Base-by-base conservation (phyloP, 1,140 invertebrate species). In the Lethrus apterus region DNA sequence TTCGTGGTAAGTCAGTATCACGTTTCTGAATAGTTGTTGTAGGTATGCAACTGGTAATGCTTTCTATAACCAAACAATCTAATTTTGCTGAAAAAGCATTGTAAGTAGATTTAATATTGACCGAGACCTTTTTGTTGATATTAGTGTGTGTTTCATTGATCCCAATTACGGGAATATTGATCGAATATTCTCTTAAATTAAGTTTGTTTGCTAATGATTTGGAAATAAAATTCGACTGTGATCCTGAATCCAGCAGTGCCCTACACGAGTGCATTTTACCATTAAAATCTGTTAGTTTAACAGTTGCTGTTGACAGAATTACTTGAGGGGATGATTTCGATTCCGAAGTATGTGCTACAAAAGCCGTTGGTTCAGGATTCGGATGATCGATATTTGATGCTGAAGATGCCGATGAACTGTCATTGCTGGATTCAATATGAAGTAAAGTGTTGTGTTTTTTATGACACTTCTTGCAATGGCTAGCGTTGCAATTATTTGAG, bases 191-290 rank as follows among this genome's bases (percentile, higher is more conserved):
- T 24, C 10, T 24, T 9, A 53, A 21, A 1, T 47, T 13, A 18
- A 50, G 24, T 42, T 31, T 46, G 9, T 46, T 48, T 34, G 17
- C 19, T 24, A 49, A 38, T 10, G 17, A 10, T 13, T 46, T 43
- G n/a, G 35, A 46, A 3, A 55, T 46, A 24, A 46, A 34, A 34
- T 46, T 46, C 5, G 41, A 45, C 20, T 49, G 43, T 5, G 47
- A 46, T 4, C 47, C 43, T 15, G 18, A 15, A 35, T 49, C 47
- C 14, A 49, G 20, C 13, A 49, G 14, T 5, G 18, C 42, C 8
- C 47, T 4, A 34, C 41, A 46, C 10, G 17, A 4, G 20, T 49
- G 43, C 8, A 10, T 14, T 17, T 46, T 44, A 4, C 43, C 47
- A 8, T 46, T 10, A 13, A 8, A 19, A 30, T 49, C 47, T 7